Conservation (phyloP, 2,888 invertebrate species). For the Rhyacophila evoluta region DNA sequence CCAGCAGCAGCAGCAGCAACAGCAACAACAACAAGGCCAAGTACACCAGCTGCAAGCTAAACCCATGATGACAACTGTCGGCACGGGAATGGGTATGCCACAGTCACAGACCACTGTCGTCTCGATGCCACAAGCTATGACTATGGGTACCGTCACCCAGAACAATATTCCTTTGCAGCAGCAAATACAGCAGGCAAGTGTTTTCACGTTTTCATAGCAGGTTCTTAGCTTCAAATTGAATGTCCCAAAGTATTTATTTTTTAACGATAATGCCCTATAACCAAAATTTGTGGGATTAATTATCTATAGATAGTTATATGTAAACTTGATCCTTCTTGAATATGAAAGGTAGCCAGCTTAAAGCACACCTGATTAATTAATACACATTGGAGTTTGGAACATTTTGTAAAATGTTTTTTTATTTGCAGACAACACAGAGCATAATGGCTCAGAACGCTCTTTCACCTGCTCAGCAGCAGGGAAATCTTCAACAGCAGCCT, state of each 20-base stretch:
- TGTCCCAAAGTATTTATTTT: no score
- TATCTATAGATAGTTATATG: no score
- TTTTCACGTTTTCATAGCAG: no score
- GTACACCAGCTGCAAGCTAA: conserved; percentile 59
- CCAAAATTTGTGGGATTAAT: no score
- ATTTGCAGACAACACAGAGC: conserved; percentile 60
- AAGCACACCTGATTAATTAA: no score
- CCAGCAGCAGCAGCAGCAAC: conserved; percentile 57
- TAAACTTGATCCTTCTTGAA: no score
- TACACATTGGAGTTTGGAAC: no score
- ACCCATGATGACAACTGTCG: conserved; percentile 45
- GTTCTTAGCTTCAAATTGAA: no score
- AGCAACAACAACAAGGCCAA: conserved; percentile 60
- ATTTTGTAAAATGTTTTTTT: conserved; percentile 55
- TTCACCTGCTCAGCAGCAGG: conserved; percentile 59
- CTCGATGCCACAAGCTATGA: conserved; percentile 70
- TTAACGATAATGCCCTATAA: no score
- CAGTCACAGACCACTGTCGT: conserved; percentile 6
- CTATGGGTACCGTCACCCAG: conserved; percentile 59
- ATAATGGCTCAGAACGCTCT: conserved; percentile 60
- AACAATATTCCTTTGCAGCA: conserved; percentile 59
- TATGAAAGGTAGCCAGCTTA: no score
- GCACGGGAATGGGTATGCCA: conserved; percentile 1
- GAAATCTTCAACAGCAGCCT: background rate
- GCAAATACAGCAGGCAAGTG: conserved; percentile 72